A percentile compares a stretch with the other conserved stretches of the same genome.
Evolutionary conservation across 2,888 invertebrate genomes (phyloP).

Genomic region (Stenolophus ochropezus): DNA sequence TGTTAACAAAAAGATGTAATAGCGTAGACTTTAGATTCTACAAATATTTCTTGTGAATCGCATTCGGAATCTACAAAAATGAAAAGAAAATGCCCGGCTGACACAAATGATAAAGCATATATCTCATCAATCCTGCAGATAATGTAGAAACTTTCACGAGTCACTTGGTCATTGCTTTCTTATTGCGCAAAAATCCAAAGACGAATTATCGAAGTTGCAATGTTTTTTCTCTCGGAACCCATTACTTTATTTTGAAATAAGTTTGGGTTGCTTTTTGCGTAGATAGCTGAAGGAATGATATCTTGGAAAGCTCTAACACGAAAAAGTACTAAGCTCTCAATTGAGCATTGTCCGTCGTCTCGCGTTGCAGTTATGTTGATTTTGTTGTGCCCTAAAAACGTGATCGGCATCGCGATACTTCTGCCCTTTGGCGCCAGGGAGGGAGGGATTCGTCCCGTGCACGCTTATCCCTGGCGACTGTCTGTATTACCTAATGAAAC

Average conservation of each 20-base stretch:
- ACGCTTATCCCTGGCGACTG: too few species aligned
- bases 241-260: background rate
- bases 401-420: background rate
- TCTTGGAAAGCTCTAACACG: background rate
- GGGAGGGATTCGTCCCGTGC: background rate
- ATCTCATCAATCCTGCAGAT: background rate
- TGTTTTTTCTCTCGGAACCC: background rate
- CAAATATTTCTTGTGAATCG: too few species aligned
- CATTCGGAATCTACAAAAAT: too few species aligned
- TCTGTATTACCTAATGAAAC: too few species aligned
- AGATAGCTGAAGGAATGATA: background rate
- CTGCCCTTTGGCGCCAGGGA: background rate
- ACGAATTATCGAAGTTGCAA: background rate
- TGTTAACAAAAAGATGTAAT: too few species aligned
- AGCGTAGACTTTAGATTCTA: too few species aligned
- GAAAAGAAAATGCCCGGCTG: background rate
- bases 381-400: background rate
- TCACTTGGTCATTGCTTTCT: background rate
- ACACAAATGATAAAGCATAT: background rate
- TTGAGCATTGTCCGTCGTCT: conserved; percentile 1
- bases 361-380: background rate
- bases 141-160: background rate
- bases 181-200: background rate
- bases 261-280: background rate
- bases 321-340: conserved; percentile 18